These are phyloP conservation scores for Nycteola revayana DNA, from an alignment of 2,888 invertebrate species.

Conservation along the genomic window DNA sequence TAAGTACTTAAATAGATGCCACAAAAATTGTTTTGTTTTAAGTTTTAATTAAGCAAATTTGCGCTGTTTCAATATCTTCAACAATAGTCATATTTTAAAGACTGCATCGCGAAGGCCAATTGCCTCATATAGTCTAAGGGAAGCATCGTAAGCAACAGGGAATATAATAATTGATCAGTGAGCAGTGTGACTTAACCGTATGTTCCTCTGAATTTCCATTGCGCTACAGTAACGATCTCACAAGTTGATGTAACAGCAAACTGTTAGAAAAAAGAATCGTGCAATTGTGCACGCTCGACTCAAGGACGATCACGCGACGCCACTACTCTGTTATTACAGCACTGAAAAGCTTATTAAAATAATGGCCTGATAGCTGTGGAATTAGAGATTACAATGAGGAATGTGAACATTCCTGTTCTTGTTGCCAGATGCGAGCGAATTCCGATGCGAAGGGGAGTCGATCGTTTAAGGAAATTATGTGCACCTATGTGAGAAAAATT, in stretches of 20 bases:
- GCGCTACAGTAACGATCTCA: conserved; percentile 35
- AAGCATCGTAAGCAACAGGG: too few relatives aligned
- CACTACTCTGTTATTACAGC: conserved; percentile 41
- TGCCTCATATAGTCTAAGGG: too few relatives aligned
- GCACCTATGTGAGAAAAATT: conserved; percentile 25
- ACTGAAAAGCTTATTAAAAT: conserved; percentile 63
- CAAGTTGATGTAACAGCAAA: conserved; percentile 42
- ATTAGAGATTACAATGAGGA: conserved; percentile 59
- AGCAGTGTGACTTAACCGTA: too few relatives aligned
- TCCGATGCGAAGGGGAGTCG: conserved; percentile 23
- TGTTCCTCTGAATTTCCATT: conserved; percentile 39
- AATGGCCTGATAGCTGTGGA: conserved; percentile 49
- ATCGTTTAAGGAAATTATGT: conserved; percentile 39
- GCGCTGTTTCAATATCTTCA: too few relatives aligned
- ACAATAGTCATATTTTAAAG: too few relatives aligned
- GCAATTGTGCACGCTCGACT: conserved; percentile 54
- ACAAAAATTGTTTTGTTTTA: too few relatives aligned
- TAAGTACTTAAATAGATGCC: too few relatives aligned
- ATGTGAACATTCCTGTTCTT: conserved; percentile 56
- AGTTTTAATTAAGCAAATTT: too few relatives aligned
- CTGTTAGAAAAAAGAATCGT: conserved; percentile 52
- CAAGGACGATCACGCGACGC: conserved; percentile 67
- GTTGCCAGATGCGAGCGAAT: conserved; percentile 41
- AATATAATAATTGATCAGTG: too few relatives aligned
- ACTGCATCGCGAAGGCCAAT: too few relatives aligned